Base-by-base conservation (phyloP, 2,888 invertebrate species). In the Polymixis flavicincta region DNA sequence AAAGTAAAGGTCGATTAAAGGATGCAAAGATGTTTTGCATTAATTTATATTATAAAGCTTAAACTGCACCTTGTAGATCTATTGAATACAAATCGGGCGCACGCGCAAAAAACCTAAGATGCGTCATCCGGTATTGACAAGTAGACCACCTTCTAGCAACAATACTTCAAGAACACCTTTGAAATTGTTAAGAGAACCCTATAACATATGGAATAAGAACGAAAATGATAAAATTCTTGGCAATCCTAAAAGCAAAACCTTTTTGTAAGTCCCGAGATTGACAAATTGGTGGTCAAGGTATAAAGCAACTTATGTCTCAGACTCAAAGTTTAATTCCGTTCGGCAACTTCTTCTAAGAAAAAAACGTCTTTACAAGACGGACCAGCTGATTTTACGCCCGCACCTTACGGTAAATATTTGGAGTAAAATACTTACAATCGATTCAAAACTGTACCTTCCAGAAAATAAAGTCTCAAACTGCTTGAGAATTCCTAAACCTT, bases 331-430 rank as follows among this genome's bases (percentile, higher is more conserved):
- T 37, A 64, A 68, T 78, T 63, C 63, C 54, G 22, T 42, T 45
- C 37, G 8, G 1, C 60, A 61, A 13, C 13, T 25, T 0, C 28
- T 54, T 68, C 0, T 6, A 52, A 76, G 57, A 61, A 83, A 83
- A 82, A 83, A 85, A 81, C 55, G 60, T 63, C 76, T 82, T 80
- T 73, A 73, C 54, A 65, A 82, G 87, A 83, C 78, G 84, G 73
- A 90, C 93, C 95, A 95, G 95, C 95, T 95, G 95, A 95, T 94
- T 91, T 92, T 91, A 93, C 92, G 90, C 87, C 86, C 80, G 91
- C 94, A 94, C 94, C 93, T 94, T 94, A 93, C 92, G 85, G 89
- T 86, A 85, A 80, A 85, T 85, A 85, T 87, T 88, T 89, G 87
- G 87, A 90, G 90, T 90, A 90, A 88, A 86, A 76, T 59, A 17